Conservation (phyloP, 1,140 invertebrate species). For the Chrysoperla carnea region DNA sequence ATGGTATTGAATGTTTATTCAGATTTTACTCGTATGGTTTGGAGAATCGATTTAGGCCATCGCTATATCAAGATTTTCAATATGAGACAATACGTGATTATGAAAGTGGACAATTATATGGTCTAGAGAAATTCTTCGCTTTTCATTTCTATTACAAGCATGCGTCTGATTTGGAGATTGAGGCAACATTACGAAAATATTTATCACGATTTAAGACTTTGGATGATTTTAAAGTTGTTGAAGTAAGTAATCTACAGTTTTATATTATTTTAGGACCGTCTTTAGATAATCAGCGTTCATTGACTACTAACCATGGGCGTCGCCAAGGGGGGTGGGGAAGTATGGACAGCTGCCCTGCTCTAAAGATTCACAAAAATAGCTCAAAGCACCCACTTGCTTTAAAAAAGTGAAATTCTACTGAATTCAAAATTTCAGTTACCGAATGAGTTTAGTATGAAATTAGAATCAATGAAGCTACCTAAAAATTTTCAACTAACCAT, state of each 20-base stretch:
- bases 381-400: too few species aligned
- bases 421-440: too few species aligned
- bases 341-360: not conserved
- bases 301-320: not conserved
- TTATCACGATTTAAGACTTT: conserved; percentile 82
- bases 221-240: conserved; percentile 80
- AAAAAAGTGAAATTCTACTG: too few species aligned
- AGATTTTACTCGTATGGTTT: conserved; percentile 97
- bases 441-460: too few species aligned
- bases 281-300: not conserved
- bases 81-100: conserved; percentile 83
- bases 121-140: conserved; percentile 98
- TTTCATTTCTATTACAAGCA: conserved; percentile 91
- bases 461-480: too few species aligned
- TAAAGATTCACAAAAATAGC: not conserved
- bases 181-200: conserved; percentile 59
- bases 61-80: conserved; percentile 92
- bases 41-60: conserved; percentile 83
- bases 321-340: not conserved
- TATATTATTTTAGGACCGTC: not conserved
- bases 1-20: conserved; percentile 89
- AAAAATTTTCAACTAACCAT: too few species aligned
- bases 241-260: conserved; percentile 23
- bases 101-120: conserved; percentile 88
- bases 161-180: conserved; percentile 56